Evolutionary conservation across 2,113 vertebrate genomes (phyloP), one percentile per base, ranked within the genome.

Genomic region (Channa argus): DNA sequence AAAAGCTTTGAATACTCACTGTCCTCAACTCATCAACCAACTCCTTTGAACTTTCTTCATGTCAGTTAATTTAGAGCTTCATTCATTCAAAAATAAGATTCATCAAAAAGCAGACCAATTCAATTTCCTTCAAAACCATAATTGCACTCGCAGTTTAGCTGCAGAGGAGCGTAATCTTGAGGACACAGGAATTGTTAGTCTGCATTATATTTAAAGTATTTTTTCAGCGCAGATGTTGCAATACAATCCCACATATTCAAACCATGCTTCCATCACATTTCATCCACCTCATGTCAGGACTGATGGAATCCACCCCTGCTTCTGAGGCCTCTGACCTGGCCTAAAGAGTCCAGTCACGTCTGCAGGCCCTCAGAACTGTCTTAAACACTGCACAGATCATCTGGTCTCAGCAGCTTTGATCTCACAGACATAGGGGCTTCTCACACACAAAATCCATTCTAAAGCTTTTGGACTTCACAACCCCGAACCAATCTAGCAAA

Each of bases 331-430:
- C 54, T 78, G 84, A 71, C 88, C 84, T 3, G 53, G 15, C 53
- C 41, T 24, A 56, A 60, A 60, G 65, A 92, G 79, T 90, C 86
- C 55, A 49, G 78, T 90, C 91, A 91, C 85, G 86, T 92, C 77
- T n/a, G 45, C 69, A 2, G 74, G 65, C 63, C 84, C 76, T 76
- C 64, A 13, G 79, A 78, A 75, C 75, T 34, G 63, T 51, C 76
- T 87, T 84, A 82, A 91, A 89, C 82, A 71, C 67, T 0, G 2
- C 74, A 68, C 84, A 86, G 81, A 82, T 88, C 86, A 86, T 88
- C 82, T 74, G 67, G 52, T 43, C 80, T 74, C 80, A 13, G 69
- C 72, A 3, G 79, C 91, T 91, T 92, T 93, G 88, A 93, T 91
- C 89, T 93, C 61, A 7, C 47, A 33, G 60, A 84, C 71, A 77